Conservation (phyloP, 2,113 vertebrate genomes). For the Ibidorhyncha struthersii region DNA sequence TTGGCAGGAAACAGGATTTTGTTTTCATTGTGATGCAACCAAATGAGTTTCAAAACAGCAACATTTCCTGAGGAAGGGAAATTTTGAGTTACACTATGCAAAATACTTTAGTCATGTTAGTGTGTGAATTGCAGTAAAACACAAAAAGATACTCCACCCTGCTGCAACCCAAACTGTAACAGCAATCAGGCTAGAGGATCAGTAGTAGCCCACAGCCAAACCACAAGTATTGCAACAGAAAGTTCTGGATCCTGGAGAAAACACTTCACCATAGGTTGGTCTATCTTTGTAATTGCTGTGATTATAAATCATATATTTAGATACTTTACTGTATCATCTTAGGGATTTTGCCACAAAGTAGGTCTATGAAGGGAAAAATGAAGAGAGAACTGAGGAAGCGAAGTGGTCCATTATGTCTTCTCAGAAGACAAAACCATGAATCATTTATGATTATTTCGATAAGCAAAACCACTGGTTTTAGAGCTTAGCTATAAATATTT, state of each 20-base stretch:
- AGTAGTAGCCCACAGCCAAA: not conserved
- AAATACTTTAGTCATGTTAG: not conserved
- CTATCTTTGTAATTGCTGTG: not conserved
- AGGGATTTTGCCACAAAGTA: not conserved
- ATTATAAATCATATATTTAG: not conserved
- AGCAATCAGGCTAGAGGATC: not conserved
- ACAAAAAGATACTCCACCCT: not conserved
- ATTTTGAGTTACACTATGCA: not conserved
- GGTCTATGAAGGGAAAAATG: not conserved
- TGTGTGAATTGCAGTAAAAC: not conserved
- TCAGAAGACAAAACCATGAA: not conserved
- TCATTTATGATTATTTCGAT: not conserved
- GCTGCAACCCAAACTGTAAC: not conserved
- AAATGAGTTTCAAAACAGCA: not conserved
- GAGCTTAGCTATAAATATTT: not conserved
- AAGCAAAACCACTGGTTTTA: not conserved
- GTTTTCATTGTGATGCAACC: not conserved
- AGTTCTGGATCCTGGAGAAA: not conserved
- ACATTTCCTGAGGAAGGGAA: not conserved
- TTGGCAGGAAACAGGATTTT: not conserved
- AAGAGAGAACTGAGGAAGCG: not conserved
- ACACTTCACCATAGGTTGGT: not conserved
- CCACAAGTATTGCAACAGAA: not conserved
- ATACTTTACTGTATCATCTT: not conserved
- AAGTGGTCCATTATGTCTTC: slow-evolving; percentile 7